Percentiles rank a stretch among this genome's conserved stretches.
phyloP scores from a whole-genome alignment of 2,888 invertebrate genomes.

The Polietes domitor region DNA sequence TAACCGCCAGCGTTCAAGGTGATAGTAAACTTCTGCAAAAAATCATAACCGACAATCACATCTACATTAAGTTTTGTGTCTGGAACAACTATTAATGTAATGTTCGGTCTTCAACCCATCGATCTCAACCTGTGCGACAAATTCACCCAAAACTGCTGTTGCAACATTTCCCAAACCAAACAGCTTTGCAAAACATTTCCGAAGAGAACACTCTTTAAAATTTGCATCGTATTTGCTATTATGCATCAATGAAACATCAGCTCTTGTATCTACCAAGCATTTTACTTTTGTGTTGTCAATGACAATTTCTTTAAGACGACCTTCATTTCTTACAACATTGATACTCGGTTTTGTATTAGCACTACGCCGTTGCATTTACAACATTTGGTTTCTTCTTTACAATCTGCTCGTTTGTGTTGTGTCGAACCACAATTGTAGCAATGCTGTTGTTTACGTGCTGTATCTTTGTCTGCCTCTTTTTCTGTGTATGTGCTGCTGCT shows the following conservation, averaged over 20 bases:
- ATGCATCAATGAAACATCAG: conserved; percentile 24
- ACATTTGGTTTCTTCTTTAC: conserved; percentile 23
- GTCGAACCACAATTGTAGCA: conserved; percentile 43
- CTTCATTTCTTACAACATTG: conserved; percentile 18
- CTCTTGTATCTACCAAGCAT: conserved; percentile 38
- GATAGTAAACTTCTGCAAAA: conserved; percentile 36
- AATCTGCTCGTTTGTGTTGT: conserved; percentile 30
- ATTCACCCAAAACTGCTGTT: conserved; percentile 2
- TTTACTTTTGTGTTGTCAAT: conserved; percentile 20
- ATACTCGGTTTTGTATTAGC: background rate
- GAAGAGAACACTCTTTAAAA: background rate
- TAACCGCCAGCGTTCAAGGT: conserved; percentile 3
- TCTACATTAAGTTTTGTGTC: background rate
- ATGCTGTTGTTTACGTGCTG: background rate
- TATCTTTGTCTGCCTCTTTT: conserved; percentile 13
- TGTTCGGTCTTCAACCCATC: background rate
- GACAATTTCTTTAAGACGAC: background rate
- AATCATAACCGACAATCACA: conserved; percentile 32
- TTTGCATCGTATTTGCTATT: background rate
- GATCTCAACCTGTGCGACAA: background rate
- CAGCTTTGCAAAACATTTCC: too few species aligned
- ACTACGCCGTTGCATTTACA: background rate
- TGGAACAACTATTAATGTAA: background rate
- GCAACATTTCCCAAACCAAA: too few species aligned
- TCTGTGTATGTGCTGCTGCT: background rate